These are phyloP conservation scores for Dipodomys ordii DNA, from an alignment of 2,113 vertebrate genomes.

Conservation along the genomic window DNA sequence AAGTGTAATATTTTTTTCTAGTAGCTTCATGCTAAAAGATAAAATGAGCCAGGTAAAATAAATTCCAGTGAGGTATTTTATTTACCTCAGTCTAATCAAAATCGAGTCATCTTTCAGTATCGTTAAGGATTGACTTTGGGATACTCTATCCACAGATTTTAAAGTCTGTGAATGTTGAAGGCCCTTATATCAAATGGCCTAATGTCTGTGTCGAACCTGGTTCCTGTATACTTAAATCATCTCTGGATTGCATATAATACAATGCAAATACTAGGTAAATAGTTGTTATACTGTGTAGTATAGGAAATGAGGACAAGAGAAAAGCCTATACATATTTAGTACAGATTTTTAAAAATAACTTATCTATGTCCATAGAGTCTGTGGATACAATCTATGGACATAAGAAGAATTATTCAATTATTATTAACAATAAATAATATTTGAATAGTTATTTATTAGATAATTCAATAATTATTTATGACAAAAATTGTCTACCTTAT, in stretches of 20 bases:
- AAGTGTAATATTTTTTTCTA: not conserved
- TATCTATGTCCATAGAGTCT: not conserved
- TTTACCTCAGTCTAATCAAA: slow-evolving; percentile 33
- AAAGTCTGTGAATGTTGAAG: not conserved
- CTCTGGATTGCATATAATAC: not conserved
- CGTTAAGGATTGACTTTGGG: not conserved
- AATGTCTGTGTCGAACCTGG: not conserved
- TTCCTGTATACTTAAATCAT: not conserved
- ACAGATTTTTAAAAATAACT: not conserved
- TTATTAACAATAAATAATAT: too few species aligned
- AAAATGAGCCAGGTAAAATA: slow-evolving; percentile 9
- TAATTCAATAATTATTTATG: too few species aligned
- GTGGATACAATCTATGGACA: not conserved
- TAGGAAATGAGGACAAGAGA: not conserved
- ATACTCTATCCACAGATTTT: not conserved
- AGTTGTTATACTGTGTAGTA: not conserved
- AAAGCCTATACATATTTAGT: not conserved
- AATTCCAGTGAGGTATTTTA: slow-evolving; percentile 54
- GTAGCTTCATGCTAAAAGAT: not conserved
- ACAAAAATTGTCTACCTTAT: too few species aligned
- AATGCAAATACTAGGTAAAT: not conserved
- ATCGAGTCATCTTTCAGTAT: not conserved
- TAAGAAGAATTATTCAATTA: not conserved
- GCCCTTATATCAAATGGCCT: not conserved
- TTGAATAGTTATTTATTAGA: too few species aligned